Conservation (phyloP, 1,140 invertebrate genomes). For the Plectrocnemia conspersa region DNA sequence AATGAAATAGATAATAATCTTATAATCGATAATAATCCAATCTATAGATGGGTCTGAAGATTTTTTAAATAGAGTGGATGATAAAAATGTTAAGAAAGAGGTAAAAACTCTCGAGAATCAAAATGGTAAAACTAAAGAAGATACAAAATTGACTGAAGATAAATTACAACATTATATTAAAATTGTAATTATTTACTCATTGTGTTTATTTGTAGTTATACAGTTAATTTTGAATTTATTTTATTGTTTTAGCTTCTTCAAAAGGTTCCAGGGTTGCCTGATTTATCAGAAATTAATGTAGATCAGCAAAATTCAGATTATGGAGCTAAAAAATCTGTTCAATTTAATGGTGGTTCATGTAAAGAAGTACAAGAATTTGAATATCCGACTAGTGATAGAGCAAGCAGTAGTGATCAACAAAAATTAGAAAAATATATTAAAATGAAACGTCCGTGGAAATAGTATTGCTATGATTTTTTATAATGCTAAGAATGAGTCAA, state of each 20-base stretch:
- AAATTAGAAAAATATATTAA: slow-evolving; percentile 24
- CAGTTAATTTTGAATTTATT: not conserved
- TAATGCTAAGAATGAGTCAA: no score
- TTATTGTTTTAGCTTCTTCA: slow-evolving; percentile 39
- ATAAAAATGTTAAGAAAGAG: no score
- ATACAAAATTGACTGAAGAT: slow-evolving; percentile 39
- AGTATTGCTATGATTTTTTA: slow-evolving; percentile 6
- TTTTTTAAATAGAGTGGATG: no score
- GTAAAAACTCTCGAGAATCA: not conserved
- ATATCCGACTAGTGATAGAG: slow-evolving; percentile 30
- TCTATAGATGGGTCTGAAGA: no score
- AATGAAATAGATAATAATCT: no score
- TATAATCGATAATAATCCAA: no score
- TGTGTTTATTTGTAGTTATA: not conserved
- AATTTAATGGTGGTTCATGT: slow-evolving; percentile 6
- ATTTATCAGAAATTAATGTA: slow-evolving; percentile 14
- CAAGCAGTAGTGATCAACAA: slow-evolving; percentile 12
- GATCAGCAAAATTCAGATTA: not conserved
- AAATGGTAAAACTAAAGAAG: slow-evolving; percentile 2
- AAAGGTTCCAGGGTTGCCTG: slow-evolving; percentile 38
- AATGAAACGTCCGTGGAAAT: slow-evolving; percentile 44
- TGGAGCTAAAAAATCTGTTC: not conserved
- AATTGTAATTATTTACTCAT: slow-evolving; percentile 36
- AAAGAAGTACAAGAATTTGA: slow-evolving; percentile 21
- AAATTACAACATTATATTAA: slow-evolving; percentile 46